A percentile compares a stretch with the other conserved stretches of the same genome.
Evolutionary conservation across 1,140 invertebrate species (phyloP).

Genomic region (Drosophila littoralis): DNA sequence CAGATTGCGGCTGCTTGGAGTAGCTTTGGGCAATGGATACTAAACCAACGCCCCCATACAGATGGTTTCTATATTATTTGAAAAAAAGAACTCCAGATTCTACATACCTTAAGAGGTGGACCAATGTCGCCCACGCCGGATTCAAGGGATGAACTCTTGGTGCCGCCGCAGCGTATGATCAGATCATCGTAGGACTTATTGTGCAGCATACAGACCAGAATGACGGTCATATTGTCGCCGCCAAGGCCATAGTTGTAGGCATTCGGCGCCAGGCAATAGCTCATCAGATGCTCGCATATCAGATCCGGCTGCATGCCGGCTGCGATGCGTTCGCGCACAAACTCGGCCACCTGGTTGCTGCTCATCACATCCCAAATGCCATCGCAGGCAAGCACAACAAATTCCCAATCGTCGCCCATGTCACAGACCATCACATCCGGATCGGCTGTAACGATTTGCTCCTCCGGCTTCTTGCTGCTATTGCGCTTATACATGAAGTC

Average conservation of each 20-base stretch:
- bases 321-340: constrained; percentile 92
- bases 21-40: constrained; percentile 1
- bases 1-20: constrained; percentile 11
- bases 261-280: constrained; percentile 96
- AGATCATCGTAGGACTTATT: constrained; percentile 90
- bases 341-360: constrained; percentile 95
- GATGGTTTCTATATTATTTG: too few relatives aligned
- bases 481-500: constrained; percentile 99
- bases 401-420: constrained; percentile 96
- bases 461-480: constrained; percentile 90
- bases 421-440: constrained; percentile 94
- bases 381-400: constrained; percentile 98
- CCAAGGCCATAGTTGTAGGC: constrained; percentile 97
- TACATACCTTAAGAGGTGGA: constrained; percentile 9
- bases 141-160: constrained; percentile 6
- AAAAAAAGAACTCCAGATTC: background rate
- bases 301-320: constrained; percentile 93
- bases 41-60: background rate
- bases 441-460: constrained; percentile 98
- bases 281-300: constrained; percentile 98
- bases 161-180: constrained; percentile 79
- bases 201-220: constrained; percentile 92
- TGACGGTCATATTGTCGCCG: constrained; percentile 99
- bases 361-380: constrained; percentile 99
- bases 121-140: constrained; percentile 41